These are phyloP conservation scores for Drosophila histrio DNA, from an alignment of 2,888 invertebrate genomes.

Conservation along the genomic window DNA sequence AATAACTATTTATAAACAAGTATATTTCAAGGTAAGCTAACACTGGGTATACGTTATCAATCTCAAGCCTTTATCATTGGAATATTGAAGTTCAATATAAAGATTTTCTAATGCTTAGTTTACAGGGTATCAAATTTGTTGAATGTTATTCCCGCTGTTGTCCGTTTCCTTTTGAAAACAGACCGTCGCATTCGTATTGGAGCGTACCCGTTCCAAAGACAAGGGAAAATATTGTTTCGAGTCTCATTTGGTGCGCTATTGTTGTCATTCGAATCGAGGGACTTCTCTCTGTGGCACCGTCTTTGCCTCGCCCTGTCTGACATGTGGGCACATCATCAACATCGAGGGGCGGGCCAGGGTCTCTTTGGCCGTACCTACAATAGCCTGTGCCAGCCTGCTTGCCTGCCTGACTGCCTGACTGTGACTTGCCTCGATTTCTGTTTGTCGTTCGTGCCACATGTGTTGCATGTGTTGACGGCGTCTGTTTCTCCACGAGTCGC, in stretches of 20 bases:
- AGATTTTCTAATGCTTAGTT: too few species aligned
- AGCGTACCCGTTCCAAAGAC: conserved; percentile 50
- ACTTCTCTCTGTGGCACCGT: conserved; percentile 12
- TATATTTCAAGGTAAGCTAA: not conserved
- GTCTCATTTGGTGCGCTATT: conserved; percentile 67
- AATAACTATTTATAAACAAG: too few species aligned
- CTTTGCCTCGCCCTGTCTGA: conserved; percentile 36
- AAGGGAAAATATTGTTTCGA: conserved; percentile 81
- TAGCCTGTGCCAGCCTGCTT: conserved; percentile 15
- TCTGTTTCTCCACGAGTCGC: conserved; percentile 22
- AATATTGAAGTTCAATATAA: too few species aligned
- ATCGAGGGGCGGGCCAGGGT: conserved; percentile 42
- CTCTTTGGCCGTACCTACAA: conserved; percentile 37
- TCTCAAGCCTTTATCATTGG: too few species aligned
- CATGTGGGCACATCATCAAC: conserved; percentile 55
- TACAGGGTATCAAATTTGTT: conserved; percentile 40
- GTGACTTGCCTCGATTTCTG: conserved; percentile 30
- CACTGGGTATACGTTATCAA: too few species aligned
- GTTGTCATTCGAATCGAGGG: conserved; percentile 54
- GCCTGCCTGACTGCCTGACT: conserved; percentile 7
- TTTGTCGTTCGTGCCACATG: conserved; percentile 63
- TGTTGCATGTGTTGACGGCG: conserved; percentile 66
- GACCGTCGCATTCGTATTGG: conserved; percentile 1
- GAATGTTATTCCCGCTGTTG: not conserved
- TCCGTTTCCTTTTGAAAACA: conserved; percentile 21